A percentile compares a stretch with the other conserved stretches of the same genome.
Conservation (phyloP, 2,888 invertebrate species). For the Euplexia lucipara region DNA sequence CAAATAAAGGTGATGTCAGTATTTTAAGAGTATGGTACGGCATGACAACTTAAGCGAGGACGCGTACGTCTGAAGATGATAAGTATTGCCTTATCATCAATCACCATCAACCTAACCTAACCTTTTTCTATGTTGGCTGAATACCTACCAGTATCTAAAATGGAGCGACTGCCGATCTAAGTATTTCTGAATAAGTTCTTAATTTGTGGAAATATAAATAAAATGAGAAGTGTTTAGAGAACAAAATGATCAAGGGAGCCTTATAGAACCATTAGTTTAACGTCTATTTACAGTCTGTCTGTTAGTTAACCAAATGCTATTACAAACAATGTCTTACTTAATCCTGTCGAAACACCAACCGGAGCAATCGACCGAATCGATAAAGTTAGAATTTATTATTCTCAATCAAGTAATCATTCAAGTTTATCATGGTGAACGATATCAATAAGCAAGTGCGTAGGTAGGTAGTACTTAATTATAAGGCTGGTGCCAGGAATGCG, state of each 20-base stretch:
- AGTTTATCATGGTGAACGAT: slow-evolving; percentile 50
- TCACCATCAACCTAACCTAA: no score
- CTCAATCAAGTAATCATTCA: slow-evolving; percentile 57
- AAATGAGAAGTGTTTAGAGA: background rate
- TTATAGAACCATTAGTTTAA: no score
- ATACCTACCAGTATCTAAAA: no score
- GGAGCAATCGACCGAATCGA: slow-evolving; percentile 22
- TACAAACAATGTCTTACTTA: slow-evolving; percentile 26
- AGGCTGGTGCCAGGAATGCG: slow-evolving; percentile 83
- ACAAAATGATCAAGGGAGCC: no score
- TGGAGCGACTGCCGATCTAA: no score
- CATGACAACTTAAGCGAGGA: no score
- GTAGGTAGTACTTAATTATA: slow-evolving; percentile 60
- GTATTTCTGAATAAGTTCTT: no score
- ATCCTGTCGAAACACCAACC: slow-evolving; percentile 28
- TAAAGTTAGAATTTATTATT: slow-evolving; percentile 51
- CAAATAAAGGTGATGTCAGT: slow-evolving; percentile 66
- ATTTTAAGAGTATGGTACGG: background rate
- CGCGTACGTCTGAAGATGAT: no score
- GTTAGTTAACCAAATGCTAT: slow-evolving; percentile 3
- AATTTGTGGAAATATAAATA: background rate
- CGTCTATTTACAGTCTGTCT: no score
- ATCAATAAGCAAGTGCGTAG: slow-evolving; percentile 61
- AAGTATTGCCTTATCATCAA: no score
- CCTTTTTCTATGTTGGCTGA: no score